Base-by-base conservation (phyloP, 1,140 invertebrate genomes). In the Drosophila littoralis region DNA sequence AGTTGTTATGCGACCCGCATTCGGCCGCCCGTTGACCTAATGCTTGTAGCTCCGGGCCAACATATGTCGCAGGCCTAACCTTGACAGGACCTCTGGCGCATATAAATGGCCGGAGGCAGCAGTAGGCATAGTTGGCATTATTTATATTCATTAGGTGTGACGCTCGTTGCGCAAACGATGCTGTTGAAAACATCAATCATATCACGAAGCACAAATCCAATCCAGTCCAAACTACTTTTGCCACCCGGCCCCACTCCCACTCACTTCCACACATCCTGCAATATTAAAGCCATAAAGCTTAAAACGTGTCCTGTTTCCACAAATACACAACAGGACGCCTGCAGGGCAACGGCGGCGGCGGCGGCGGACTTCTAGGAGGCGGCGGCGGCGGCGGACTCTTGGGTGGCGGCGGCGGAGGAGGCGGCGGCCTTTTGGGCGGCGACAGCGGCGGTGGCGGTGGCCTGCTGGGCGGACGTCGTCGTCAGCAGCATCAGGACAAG, bases 371-470 rank as follows among this genome's bases (percentile, higher is more conserved):
- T 0, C 28, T 74, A 1, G 78, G 79, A 0, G 45, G 66, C 13
- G 73, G 74, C 7, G 63, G 71, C 1, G 75, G 65, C 4, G 63
- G 71, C 8, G 72, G 79, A 0, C 63, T 78, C 0, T 15, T 74
- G 2, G 78, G 79, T 1, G 45, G 66, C 13, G 73, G 74, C 1
- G 12, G 28, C 4, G 40, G 55, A 6, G 63, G 70, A 6, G 61
- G 61, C 7, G 79, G 92, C 59, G 92, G 88, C 0, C 50, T 51
- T 1, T 45, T 15, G 10, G 46, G 72, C 0, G 76, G 70, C 6
- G 70, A 70, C 2, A 72, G 73, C 1, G 77, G 92, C 59, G 92
- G 89, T 79, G 92, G 92, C 60, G 92, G 89, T 77, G 93, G 93
- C 88, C 91, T 93, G 81, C 28, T 90, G 77, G 84, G 75, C 45